Percentiles rank a stretch among this genome's conserved stretches.
Evolutionary conservation across 2,113 vertebrate genomes (phyloP).

Genomic region (Telmatochromis brachygnathus): DNA sequence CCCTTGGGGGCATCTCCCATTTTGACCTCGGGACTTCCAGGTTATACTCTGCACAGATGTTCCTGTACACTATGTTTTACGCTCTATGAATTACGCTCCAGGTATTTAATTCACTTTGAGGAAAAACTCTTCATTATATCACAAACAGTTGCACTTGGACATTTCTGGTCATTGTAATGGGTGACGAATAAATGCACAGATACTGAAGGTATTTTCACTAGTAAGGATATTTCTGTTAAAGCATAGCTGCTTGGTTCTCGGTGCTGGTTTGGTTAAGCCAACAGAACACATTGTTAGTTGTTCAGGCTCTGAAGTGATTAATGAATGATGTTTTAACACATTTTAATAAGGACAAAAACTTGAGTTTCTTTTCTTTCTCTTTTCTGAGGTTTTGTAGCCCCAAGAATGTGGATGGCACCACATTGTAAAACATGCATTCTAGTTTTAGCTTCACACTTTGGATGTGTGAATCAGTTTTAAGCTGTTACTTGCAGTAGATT

Average conservation of each 20-base stretch:
- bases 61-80: too few species aligned
- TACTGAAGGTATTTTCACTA: not conserved
- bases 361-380: not conserved
- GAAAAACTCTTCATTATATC: not conserved
- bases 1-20: too few species aligned
- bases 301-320: not conserved
- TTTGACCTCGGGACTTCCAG: too few species aligned
- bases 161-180: not conserved
- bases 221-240: not conserved
- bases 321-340: not conserved
- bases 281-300: not conserved
- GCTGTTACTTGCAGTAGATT: not conserved
- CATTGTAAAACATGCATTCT: not conserved
- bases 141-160: not conserved
- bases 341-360: not conserved
- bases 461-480: not conserved
- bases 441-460: not conserved
- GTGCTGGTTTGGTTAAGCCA: not conserved
- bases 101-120: not conserved
- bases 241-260: not conserved
- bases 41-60: too few species aligned
- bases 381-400: not conserved
- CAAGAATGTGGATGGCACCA: not conserved
- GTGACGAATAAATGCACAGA: not conserved
- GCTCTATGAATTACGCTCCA: not conserved